phyloP scores from a whole-genome alignment of 2,797 vertebrate species.

The Sphenopsis melanotis region DNA sequence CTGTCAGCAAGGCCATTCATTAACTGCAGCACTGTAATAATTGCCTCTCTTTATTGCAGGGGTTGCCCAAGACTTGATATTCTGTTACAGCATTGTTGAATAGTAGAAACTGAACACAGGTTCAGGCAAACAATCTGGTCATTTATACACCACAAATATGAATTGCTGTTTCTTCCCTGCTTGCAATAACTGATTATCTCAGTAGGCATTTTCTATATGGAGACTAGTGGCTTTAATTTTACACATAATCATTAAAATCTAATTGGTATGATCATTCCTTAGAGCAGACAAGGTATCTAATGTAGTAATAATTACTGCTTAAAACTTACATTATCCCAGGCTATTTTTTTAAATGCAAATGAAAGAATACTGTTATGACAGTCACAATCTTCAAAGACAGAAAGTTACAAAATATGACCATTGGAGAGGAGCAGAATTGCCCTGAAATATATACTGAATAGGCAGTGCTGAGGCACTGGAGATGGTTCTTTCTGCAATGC shows the following conservation, averaged over 20 bases:
- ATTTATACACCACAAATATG: background rate
- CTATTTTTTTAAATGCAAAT: background rate
- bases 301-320: background rate
- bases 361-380: background rate
- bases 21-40: background rate
- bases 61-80: background rate
- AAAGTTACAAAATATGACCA: background rate
- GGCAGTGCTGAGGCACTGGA: background rate
- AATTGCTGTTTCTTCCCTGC: background rate
- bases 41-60: background rate
- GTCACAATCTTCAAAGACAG: background rate
- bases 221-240: background rate
- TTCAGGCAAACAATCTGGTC: background rate
- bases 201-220: background rate
- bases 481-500: rapidly evolving
- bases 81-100: conserved; percentile 17
- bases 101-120: background rate
- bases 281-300: background rate
- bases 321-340: background rate
- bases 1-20: conserved; percentile 14
- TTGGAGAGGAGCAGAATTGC: background rate
- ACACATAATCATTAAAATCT: background rate
- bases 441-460: background rate
- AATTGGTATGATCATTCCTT: background rate
- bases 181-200: background rate